phyloP scores from a whole-genome alignment of 2,797 vertebrate genomes.

The Danio kyathit region DNA sequence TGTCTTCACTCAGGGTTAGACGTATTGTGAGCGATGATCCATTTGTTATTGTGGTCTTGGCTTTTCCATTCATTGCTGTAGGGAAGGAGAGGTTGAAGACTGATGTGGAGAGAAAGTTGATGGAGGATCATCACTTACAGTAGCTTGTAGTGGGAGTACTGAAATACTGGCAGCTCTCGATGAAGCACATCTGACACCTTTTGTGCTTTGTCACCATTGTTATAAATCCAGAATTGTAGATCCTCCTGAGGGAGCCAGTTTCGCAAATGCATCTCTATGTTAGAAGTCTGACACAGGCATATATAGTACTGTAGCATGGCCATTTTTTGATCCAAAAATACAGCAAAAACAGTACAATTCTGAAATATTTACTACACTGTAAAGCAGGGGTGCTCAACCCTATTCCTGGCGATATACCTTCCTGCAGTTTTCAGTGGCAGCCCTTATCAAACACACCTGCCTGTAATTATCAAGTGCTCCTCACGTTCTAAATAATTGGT shows the following conservation, averaged over 20 bases:
- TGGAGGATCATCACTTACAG: neutral
- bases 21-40: neutral
- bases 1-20: neutral
- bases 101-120: slow-evolving; percentile 2
- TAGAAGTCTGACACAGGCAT: neutral
- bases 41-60: neutral
- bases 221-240: neutral
- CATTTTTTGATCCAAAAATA: no score
- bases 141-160: neutral
- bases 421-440: no score
- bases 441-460: no score
- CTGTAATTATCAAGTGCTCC: no score
- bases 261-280: neutral
- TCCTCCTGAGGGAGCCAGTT: neutral
- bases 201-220: neutral
- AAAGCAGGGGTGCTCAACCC: no score
- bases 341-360: no score
- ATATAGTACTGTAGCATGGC: neutral
- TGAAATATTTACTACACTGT: no score
- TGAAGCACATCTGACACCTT: slow-evolving; percentile 4
- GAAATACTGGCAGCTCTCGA: neutral
- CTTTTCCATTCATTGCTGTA: neutral
- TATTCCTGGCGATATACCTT: no score
- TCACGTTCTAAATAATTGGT: no score
- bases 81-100: slow-evolving; percentile 16